These are phyloP conservation scores for Vulpes lagopus DNA, from an alignment of 2,113 vertebrate species.

Conservation along the genomic window DNA sequence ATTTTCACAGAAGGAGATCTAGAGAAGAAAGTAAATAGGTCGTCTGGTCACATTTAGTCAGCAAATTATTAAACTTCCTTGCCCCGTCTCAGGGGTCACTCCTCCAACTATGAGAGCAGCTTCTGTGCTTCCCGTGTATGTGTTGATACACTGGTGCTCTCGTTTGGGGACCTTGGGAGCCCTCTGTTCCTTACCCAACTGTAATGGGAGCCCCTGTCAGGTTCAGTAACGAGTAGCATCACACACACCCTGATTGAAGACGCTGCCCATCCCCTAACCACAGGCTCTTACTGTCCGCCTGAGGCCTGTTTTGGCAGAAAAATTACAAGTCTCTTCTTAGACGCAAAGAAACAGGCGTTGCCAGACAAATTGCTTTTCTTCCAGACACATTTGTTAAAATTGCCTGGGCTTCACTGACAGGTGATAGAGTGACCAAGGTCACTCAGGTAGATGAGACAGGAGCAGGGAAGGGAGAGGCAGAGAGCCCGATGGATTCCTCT, in stretches of 20 bases:
- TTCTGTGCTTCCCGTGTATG: slow-evolving; percentile 3
- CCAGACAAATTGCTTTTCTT: slow-evolving; percentile 73
- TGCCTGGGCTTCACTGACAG: background rate
- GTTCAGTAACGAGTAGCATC: background rate
- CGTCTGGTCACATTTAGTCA: slow-evolving; percentile 17
- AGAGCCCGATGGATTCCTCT: background rate
- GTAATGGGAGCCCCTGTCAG: slow-evolving; percentile 35
- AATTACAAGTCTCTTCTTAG: slow-evolving; percentile 49
- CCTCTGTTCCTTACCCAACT: slow-evolving; percentile 24
- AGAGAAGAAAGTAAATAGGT: background rate
- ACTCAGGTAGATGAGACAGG: background rate
- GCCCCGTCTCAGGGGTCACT: background rate
- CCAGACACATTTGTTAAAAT: slow-evolving; percentile 75
- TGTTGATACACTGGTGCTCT: background rate
- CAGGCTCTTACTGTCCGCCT: background rate
- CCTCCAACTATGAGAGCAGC: background rate
- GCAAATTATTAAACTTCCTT: slow-evolving; percentile 1
- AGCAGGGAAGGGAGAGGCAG: background rate
- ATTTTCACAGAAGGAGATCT: background rate
- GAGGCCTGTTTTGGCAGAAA: slow-evolving; percentile 19
- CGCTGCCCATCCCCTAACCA: background rate
- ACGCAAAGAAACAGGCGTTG: background rate
- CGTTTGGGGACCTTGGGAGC: background rate
- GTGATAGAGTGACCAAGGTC: background rate
- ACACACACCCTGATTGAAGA: background rate